Base-by-base conservation (phyloP, 2,113 vertebrate species). In the Seriola dumerili region DNA sequence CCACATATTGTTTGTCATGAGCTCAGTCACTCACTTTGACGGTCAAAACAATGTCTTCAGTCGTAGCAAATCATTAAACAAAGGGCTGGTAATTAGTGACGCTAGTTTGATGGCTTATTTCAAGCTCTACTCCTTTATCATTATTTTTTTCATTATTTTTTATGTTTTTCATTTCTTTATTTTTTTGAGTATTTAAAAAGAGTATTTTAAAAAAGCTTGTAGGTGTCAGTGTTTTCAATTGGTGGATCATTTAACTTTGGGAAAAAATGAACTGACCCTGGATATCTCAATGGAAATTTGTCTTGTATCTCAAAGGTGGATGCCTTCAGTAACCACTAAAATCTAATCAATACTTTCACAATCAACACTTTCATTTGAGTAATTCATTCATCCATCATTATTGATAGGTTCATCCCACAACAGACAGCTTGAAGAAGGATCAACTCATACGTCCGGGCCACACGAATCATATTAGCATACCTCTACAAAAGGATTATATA, bases 11-110 rank as follows among this genome's bases (percentile, higher is more conserved):
- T 89, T 80, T 75, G 50, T 84, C 78, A 78, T 67, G 78, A 76
- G 72, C 78, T 82, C 76, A 84, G 42, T 84, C 80, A 84, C 85
- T 87, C 82, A 84, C 61, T 85, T 50, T 57, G 74, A 80, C 70
- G 19, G 66, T 46, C 11, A 52, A 70, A 85, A 76, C 80, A 78
- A 80, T 68, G 75, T 84, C 64, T 75, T 85, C 57, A 65, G 62
- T 84, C 70, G 73, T 4, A 66, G 32, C 63, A 79, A 79, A 83
- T 85, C 81, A 77, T 65, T 42, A 46, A 65, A 85, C 66, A 77
- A 78, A 72, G 69, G 29, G 61, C 14, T 32, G 59, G 52, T 69
- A 80, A 85, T 87, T 82, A 76, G 72, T 71, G 29, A 74, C 7
- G 70, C 67, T 80, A 0, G 19, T 8, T 21, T 52, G 50, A 52